Evolutionary conservation across 2,888 invertebrate species (phyloP).

Genomic region (Apantesis nais): DNA sequence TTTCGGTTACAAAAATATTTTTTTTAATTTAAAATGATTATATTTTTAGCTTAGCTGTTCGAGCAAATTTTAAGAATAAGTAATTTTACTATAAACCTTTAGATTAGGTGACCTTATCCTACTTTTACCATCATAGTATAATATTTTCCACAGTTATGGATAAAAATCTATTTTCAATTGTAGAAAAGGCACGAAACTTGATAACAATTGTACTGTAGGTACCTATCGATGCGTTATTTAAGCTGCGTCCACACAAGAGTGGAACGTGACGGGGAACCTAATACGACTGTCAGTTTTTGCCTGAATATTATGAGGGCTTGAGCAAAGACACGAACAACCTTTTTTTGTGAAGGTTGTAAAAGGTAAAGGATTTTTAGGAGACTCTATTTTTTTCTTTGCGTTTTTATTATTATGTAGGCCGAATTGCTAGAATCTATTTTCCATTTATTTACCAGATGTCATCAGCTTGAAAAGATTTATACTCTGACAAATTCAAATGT

Average conservation of each 20-base stretch:
- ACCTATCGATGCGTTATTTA: slow-evolving; percentile 48
- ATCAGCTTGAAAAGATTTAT: slow-evolving; percentile 27
- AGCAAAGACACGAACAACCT: slow-evolving; percentile 41
- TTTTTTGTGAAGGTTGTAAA: slow-evolving; percentile 44
- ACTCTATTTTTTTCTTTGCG: slow-evolving; percentile 42
- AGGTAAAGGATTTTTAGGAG: slow-evolving; percentile 47
- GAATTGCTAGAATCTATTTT: slow-evolving; percentile 43
- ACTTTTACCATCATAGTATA: slow-evolving; percentile 10
- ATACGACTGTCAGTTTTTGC: slow-evolving; percentile 51
- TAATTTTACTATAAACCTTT: no score
- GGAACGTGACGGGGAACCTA: slow-evolving; percentile 57
- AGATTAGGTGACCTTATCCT: neutral
- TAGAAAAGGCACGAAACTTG: slow-evolving; percentile 31
- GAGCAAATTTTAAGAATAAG: no score
- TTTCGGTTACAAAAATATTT: neutral
- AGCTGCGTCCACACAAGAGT: slow-evolving; percentile 45
- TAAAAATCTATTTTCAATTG: slow-evolving; percentile 32
- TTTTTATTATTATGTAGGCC: slow-evolving; percentile 43
- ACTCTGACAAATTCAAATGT: neutral
- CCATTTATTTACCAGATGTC: slow-evolving; percentile 34
- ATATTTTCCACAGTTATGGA: slow-evolving; percentile 19
- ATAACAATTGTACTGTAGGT: slow-evolving; percentile 38
- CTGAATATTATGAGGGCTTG: slow-evolving; percentile 40
- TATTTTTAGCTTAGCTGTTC: no score
- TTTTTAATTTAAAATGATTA: no score